Percentiles rank a stretch among this genome's conserved stretches.
These are phyloP conservation scores for Zhengitettix transpicula DNA, from an alignment of 2,888 invertebrate species.

Conservation along the genomic window DNA sequence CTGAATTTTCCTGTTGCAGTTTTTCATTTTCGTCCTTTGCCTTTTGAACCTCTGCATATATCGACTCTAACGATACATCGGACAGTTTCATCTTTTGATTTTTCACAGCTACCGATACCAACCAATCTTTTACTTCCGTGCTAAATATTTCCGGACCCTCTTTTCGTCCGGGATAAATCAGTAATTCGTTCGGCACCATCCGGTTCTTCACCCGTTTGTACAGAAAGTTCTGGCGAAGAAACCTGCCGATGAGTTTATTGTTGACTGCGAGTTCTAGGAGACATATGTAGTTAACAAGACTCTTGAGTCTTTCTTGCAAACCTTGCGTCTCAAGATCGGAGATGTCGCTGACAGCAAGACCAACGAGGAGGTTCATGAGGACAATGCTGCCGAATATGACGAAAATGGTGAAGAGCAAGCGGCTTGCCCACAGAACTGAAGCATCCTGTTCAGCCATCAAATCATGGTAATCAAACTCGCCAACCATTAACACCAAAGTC, in stretches of 20 bases:
- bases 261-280: constrained; percentile 34
- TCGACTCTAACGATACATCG: no score
- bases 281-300: constrained; percentile 37
- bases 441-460: constrained; percentile 14
- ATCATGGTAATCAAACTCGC: constrained; percentile 37
- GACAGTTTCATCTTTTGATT: no score
- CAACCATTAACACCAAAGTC: constrained; percentile 42
- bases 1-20: no score
- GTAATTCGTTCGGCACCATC: no score
- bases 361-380: constrained; percentile 40
- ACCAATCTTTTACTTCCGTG: no score
- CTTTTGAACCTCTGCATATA: no score
- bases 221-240: no score
- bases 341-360: constrained; percentile 41
- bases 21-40: no score
- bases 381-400: constrained; percentile 37
- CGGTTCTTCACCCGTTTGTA: no score
- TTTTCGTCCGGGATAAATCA: no score
- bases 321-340: constrained; percentile 37
- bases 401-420: constrained; percentile 35
- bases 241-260: constrained; percentile 18
- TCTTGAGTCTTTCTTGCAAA: constrained; percentile 33
- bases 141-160: no score
- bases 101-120: no score
- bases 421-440: constrained; percentile 16